phyloP scores from a whole-genome alignment of 1,140 invertebrate species.

The Planococcus citri region DNA sequence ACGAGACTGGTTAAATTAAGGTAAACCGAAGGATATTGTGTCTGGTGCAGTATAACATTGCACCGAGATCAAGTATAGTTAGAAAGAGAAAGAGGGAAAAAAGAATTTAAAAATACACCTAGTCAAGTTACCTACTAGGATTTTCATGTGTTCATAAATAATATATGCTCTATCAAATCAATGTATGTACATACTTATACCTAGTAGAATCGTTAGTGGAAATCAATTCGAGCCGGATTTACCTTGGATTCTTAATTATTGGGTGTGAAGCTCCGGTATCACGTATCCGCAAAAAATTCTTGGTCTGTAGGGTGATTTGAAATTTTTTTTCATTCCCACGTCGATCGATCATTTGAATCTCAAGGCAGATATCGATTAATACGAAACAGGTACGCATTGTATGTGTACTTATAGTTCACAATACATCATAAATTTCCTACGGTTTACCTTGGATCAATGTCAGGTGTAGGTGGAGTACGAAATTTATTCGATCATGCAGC shows the following conservation, averaged over 20 bases:
- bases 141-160: too few species aligned
- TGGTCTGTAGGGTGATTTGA: not conserved
- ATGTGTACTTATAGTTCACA: not conserved
- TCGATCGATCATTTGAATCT: not conserved
- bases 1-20: not conserved
- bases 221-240: not conserved
- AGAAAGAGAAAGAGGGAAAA: too few species aligned
- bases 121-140: too few species aligned
- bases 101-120: too few species aligned
- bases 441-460: conserved; percentile 2
- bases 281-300: not conserved
- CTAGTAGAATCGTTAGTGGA: too few species aligned
- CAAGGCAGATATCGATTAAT: not conserved
- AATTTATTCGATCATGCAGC: not conserved
- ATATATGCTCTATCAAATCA: too few species aligned
- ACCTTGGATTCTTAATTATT: not conserved
- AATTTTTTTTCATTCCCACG: not conserved
- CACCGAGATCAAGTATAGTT: too few species aligned
- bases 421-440: not conserved
- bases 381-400: not conserved
- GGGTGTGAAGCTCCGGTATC: not conserved
- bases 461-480: not conserved
- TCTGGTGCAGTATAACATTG: not conserved
- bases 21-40: not conserved
- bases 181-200: too few species aligned